Conservation (phyloP, 2,797 vertebrate species). For the Morelia viridis region DNA sequence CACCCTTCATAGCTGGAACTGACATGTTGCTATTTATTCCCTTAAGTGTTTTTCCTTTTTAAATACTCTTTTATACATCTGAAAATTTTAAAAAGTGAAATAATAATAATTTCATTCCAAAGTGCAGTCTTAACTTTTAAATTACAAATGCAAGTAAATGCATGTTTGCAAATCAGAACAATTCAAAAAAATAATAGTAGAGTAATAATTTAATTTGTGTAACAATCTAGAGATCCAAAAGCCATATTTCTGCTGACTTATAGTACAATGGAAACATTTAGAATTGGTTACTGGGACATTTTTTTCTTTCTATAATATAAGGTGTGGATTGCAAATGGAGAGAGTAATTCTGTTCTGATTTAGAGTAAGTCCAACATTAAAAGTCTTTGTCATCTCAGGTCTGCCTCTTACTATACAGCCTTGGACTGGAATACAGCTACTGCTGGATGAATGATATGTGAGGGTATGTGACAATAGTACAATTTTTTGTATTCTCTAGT, state of each 20-base stretch:
- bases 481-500: background rate
- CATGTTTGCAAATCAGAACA: background rate
- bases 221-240: background rate
- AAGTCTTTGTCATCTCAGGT: background rate
- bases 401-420: background rate
- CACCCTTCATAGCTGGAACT: background rate
- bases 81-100: background rate
- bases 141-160: background rate
- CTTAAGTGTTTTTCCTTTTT: background rate
- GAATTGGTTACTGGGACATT: background rate
- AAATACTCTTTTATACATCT: background rate
- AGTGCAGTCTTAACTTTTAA: background rate
- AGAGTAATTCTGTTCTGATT: background rate
- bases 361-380: background rate
- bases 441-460: background rate
- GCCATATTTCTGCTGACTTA: background rate
- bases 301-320: background rate
- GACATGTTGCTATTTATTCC: background rate
- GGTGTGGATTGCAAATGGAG: background rate
- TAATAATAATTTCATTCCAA: background rate
- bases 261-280: background rate
- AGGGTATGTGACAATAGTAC: background rate
- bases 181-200: background rate
- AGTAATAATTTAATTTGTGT: background rate
- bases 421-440: background rate